These are phyloP conservation scores for Tanytarsus gracilentus DNA, from an alignment of 2,888 invertebrate species.

Conservation along the genomic window DNA sequence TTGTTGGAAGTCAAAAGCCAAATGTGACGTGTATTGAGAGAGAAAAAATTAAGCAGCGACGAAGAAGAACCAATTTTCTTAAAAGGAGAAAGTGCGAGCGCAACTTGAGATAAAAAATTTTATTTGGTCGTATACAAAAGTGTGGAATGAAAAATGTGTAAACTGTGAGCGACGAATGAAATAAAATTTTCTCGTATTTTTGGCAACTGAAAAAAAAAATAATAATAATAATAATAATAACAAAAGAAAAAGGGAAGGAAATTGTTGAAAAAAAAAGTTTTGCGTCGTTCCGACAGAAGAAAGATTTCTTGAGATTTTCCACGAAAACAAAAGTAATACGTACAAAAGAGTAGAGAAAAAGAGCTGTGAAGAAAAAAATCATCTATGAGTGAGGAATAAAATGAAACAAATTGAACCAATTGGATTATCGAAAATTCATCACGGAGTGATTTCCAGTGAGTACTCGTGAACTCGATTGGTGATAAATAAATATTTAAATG, in stretches of 20 bases:
- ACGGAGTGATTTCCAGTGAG: slow-evolving; percentile 18
- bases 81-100: no score
- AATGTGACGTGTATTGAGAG: no score
- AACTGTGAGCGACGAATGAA: not conserved
- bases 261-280: not conserved
- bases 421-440: slow-evolving; percentile 25
- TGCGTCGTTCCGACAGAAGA: not conserved
- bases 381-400: not conserved
- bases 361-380: not conserved
- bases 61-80: no score
- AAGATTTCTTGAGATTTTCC: not conserved
- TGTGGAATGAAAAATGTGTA: slow-evolving; percentile 5
- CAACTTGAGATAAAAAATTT: no score
- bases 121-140: no score
- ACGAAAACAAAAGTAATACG: not conserved
- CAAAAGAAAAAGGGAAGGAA: not conserved
- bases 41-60: no score
- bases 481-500: no score
- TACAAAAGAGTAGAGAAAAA: not conserved
- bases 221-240: not conserved
- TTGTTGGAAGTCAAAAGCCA: no score
- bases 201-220: not conserved
- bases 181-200: not conserved
- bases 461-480: not conserved
- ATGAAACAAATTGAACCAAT: slow-evolving; percentile 23